Percentiles rank a stretch among this genome's conserved stretches.
These are phyloP conservation scores for Chirona hameri DNA, from an alignment of 2,888 invertebrate species.

Conservation along the genomic window DNA sequence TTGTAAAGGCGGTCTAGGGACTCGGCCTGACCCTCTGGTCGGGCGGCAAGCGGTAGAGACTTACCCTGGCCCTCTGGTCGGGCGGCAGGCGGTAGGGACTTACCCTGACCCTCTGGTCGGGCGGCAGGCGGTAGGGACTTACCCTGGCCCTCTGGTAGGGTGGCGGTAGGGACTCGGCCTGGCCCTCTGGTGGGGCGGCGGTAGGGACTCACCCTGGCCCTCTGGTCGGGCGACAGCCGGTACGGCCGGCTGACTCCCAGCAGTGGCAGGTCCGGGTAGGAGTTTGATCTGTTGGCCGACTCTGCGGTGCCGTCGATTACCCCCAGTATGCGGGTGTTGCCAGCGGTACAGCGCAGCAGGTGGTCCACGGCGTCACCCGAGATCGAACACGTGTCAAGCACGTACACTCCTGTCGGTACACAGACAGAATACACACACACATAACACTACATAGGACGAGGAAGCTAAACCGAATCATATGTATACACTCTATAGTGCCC, in stretches of 20 bases:
- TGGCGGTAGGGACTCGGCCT: no score
- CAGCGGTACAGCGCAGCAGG: neutral
- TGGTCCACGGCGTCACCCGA: neutral
- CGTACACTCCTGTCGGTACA: neutral
- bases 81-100: neutral
- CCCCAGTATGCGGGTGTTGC: neutral
- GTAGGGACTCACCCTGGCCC: neutral
- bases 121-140: neutral
- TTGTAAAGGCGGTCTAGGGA: no score
- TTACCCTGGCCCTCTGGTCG: neutral
- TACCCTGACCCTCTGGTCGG: no score
- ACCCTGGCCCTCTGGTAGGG: conserved; percentile 1
- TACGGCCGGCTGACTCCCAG: neutral
- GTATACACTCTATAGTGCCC: no score
- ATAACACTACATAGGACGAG: no score
- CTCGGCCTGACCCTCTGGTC: no score
- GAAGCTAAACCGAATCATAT: no score
- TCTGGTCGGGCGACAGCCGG: neutral
- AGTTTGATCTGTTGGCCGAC: neutral
- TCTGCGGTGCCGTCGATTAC: neutral
- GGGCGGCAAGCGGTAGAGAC: neutral
- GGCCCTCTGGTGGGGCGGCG: no score
- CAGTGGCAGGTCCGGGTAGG: neutral
- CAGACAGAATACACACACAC: no score
- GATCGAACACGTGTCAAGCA: neutral